Evolutionary conservation across 2,888 invertebrate species (phyloP).

Genomic region (Scaptomyza parva): DNA sequence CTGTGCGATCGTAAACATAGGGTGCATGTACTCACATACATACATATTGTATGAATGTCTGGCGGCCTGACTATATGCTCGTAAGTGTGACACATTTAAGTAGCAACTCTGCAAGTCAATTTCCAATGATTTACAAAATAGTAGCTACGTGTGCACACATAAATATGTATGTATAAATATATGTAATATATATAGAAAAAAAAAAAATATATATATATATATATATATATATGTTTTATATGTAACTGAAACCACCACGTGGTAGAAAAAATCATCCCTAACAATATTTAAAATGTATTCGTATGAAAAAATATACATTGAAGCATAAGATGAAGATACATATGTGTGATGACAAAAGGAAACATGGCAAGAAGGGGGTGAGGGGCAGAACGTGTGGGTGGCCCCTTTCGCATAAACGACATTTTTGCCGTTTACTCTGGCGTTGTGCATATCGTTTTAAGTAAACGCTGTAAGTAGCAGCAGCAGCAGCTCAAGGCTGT

Average conservation of each 20-base stretch:
- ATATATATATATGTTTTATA: background rate
- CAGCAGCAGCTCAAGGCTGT: constrained; percentile 53
- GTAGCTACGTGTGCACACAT: too few species aligned
- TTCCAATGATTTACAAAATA: constrained; percentile 45
- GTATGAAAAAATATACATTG: constrained; percentile 19
- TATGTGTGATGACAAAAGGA: constrained; percentile 3
- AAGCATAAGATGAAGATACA: constrained; percentile 39
- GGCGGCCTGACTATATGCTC: background rate
- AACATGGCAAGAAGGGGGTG: background rate
- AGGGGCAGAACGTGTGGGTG: background rate
- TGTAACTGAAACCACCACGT: constrained; percentile 65
- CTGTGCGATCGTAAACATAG: constrained; percentile 31
- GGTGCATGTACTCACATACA: background rate
- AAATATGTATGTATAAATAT: constrained; percentile 1
- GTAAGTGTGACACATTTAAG: constrained; percentile 37
- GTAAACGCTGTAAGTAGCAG: constrained; percentile 37
- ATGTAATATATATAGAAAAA: background rate
- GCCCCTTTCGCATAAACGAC: background rate
- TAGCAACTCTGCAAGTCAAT: constrained; percentile 39
- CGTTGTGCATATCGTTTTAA: constrained; percentile 44
- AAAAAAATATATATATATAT: background rate
- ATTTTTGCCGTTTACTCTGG: constrained; percentile 14
- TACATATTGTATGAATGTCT: background rate
- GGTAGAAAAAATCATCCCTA: constrained; percentile 77
- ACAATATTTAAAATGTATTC: constrained; percentile 55